Evolutionary conservation across 2,888 invertebrate genomes (phyloP), one percentile per base, ranked within the genome.

Genomic region (Anodontia alba): DNA sequence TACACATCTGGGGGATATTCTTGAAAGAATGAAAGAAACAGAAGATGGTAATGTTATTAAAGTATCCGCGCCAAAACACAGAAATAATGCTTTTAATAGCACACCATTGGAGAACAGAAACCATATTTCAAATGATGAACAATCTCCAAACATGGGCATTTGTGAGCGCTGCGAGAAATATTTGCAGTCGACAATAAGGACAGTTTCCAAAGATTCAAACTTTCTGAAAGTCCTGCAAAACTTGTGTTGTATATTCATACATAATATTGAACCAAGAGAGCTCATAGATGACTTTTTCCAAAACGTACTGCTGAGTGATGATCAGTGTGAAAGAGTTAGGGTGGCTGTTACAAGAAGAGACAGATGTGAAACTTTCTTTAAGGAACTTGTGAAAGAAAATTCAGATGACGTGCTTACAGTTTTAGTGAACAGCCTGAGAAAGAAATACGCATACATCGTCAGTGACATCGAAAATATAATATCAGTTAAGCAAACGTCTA

Each of bases 231-330:
- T 84, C 26, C n/a, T 85, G 0, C 43, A 31, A 26, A 38, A n/a
- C 26, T 73, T 80, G 15, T 77, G 82, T 36, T 88, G 84, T 76
- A 51, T 81, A 1, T 33, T 88, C 1, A 26, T 86, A 12, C 76
- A 86, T 31, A 86, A 86, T 70, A 69, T 88, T 54, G 88, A 88
- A 67, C 87, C 88, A 20, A 67, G 33, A 12, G 87, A 88, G 54
- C 15, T 88, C 2, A 71, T 84, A 12, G 86, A 86, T 54, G 77
- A 79, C 23, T 79, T 81, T 43, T 84, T 73, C 51, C 87, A 88
- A 57, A 81, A 86, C 26, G 69, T 75, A 12, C 29, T 88, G 29
- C 42, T 88, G 2, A 66, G n/a, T 36, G 76, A 68, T 1, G 76
- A 87, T 62, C 86, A 84, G 23, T 76, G 76, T 77, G 88, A 87